Percentiles rank a stretch among this genome's conserved stretches.
phyloP scores from a whole-genome alignment of 2,888 invertebrate species.

The Alentia gelatinosa region DNA sequence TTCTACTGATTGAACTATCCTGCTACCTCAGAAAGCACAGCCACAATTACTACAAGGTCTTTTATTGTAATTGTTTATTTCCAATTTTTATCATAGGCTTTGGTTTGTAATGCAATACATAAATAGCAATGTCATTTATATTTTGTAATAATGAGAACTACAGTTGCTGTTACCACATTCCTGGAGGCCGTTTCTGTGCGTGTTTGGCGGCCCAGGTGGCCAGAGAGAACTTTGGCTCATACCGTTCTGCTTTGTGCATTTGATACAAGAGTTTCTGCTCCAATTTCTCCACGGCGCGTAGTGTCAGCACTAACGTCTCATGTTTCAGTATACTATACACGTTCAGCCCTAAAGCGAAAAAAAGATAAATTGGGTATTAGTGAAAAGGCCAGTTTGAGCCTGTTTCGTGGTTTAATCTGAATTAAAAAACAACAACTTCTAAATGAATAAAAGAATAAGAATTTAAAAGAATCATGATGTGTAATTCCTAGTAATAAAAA shows the following conservation, averaged over 20 bases:
- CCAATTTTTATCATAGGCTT: no score
- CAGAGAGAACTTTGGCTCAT: constrained; percentile 44
- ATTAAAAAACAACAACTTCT: no score
- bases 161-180: not conserved
- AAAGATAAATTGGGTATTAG: not conserved
- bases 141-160: not conserved
- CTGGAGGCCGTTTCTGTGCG: not conserved
- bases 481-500: no score
- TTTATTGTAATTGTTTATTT: not conserved
- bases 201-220: not conserved
- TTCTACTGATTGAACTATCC: no score
- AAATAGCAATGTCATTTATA: not conserved
- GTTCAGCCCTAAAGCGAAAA: constrained; percentile 85
- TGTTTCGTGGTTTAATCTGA: no score
- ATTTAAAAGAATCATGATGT: no score
- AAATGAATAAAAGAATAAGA: no score
- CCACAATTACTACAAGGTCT: not conserved
- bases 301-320: constrained; percentile 93
- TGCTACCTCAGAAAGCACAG: not conserved
- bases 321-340: constrained; percentile 98
- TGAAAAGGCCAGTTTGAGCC: not conserved
- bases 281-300: constrained; percentile 90
- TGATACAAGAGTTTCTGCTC: constrained; percentile 84
- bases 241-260: constrained; percentile 66
- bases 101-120: not conserved